These are phyloP conservation scores for Melospiza melodia DNA, from an alignment of 2,113 vertebrate species.

Conservation along the genomic window DNA sequence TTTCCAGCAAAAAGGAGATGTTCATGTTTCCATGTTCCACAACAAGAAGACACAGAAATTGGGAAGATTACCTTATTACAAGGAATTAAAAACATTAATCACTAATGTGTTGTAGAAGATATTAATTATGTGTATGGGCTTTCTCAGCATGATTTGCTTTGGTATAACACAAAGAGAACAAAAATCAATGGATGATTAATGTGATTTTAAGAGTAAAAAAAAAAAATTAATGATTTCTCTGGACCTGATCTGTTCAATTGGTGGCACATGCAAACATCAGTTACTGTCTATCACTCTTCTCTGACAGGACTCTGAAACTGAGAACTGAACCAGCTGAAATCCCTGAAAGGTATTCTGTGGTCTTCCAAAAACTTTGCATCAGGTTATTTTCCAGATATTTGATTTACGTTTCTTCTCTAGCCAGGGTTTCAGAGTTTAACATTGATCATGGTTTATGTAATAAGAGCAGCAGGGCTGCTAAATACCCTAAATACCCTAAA, in stretches of 20 bases:
- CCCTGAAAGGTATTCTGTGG: neutral
- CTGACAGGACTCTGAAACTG: neutral
- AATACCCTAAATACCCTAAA: neutral
- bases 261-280: neutral
- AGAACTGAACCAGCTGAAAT: neutral
- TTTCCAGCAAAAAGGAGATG: neutral
- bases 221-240: neutral
- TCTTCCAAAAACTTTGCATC: neutral
- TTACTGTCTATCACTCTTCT: neutral
- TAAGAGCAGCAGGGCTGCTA: neutral
- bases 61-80: neutral
- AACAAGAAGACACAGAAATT: neutral
- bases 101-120: neutral
- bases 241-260: neutral
- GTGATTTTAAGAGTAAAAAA: neutral
- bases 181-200: neutral
- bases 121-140: neutral
- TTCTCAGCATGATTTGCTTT: neutral
- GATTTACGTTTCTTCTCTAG: neutral
- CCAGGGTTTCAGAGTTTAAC: neutral
- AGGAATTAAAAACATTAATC: neutral
- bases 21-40: neutral
- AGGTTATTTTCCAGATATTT: neutral
- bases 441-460: neutral
- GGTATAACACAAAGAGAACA: neutral